A percentile compares a stretch with the other conserved stretches of the same genome.
These are phyloP conservation scores for Archips crataeganus DNA, from an alignment of 2,888 invertebrate genomes.

Conservation along the genomic window DNA sequence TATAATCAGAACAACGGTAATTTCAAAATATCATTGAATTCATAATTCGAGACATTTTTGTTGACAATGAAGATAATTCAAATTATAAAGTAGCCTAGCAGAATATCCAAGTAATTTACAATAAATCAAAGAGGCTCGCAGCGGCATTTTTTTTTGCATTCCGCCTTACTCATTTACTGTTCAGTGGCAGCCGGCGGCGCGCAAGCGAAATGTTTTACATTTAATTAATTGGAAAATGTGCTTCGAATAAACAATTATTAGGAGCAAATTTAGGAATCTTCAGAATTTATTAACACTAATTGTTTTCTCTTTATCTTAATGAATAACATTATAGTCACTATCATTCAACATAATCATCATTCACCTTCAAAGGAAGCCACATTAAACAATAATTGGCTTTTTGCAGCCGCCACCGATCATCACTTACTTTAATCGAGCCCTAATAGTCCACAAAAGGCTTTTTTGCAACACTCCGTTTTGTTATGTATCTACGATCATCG, in stretches of 20 bases:
- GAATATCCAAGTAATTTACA: conserved; percentile 39
- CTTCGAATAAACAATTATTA: conserved; percentile 20
- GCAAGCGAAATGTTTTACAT: conserved; percentile 21
- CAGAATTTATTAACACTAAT: background rate
- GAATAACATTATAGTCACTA: too few species aligned
- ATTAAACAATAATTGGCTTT: too few species aligned
- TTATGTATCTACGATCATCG: background rate
- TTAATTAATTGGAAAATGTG: conserved; percentile 29
- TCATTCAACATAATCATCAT: too few species aligned
- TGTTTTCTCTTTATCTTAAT: too few species aligned
- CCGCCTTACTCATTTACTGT: conserved; percentile 40
- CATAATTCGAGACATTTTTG: conserved; percentile 7
- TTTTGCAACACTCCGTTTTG: background rate
- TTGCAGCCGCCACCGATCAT: too few species aligned
- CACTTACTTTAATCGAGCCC: too few species aligned
- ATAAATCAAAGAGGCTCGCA: conserved; percentile 35
- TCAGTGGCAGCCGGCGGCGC: conserved; percentile 36
- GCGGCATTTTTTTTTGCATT: conserved; percentile 41
- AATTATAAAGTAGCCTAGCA: conserved; percentile 28
- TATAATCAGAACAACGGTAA: background rate
- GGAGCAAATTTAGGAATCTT: background rate
- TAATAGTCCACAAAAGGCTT: too few species aligned
- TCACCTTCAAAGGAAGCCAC: too few species aligned
- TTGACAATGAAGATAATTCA: conserved; percentile 1
- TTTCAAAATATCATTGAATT: background rate